Conservation (phyloP, 2,888 invertebrate genomes). For the Romanomermis culicivorax region DNA sequence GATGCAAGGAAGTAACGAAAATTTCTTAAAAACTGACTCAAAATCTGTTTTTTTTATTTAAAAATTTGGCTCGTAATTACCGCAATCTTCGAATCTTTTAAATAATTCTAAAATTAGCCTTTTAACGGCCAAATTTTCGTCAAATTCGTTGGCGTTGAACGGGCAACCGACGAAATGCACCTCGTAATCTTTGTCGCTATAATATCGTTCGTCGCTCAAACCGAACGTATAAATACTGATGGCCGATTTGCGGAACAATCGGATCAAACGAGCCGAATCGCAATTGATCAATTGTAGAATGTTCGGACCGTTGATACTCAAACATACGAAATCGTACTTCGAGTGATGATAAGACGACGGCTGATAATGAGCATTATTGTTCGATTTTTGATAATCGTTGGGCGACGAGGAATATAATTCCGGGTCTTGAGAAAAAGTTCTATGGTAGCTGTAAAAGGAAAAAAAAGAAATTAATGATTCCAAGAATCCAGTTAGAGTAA, state of each 20-base stretch:
- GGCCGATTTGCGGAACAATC: not conserved
- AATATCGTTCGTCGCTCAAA: not conserved
- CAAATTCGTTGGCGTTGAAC: not conserved
- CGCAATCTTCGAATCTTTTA: conserved; percentile 6
- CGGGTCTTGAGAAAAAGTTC: too few relatives aligned
- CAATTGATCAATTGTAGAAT: not conserved
- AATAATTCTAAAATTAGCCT: conserved; percentile 10
- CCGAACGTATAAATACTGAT: not conserved
- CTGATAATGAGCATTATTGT: not conserved
- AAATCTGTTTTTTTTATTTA: too few relatives aligned
- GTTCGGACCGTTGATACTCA: not conserved
- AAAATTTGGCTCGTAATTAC: too few relatives aligned
- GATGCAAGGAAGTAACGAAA: too few relatives aligned
- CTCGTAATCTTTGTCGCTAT: conserved; percentile 6
- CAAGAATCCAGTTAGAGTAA: too few relatives aligned
- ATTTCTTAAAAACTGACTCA: too few relatives aligned
- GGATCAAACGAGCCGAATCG: not conserved
- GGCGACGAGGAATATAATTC: not conserved
- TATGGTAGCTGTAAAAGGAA: too few relatives aligned
- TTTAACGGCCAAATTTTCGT: conserved; percentile 7
- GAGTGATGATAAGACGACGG: not conserved
- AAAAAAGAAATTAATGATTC: too few relatives aligned
- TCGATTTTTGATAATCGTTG: not conserved
- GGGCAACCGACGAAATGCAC: conserved; percentile 9
- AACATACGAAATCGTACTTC: not conserved